Evolutionary conservation across 2,888 invertebrate genomes (phyloP), one percentile per base, ranked within the genome.

Genomic region (Elmis aenea): DNA sequence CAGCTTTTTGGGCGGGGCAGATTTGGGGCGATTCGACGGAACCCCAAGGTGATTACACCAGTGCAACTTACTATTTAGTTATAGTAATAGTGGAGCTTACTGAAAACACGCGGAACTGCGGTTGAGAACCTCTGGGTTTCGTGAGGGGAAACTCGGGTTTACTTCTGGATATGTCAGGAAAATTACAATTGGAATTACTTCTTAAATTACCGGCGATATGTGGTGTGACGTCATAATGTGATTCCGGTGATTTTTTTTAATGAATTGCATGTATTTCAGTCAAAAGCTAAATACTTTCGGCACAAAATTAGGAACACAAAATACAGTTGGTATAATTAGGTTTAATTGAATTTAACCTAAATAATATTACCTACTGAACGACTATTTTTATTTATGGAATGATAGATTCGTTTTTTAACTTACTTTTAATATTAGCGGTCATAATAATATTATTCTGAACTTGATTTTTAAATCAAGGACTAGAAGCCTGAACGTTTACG

Each of bases 41-140:
- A 44, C 43, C 43, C 46, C 35, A 38, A 46, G 41, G 47, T 47
- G 35, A 18, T 20, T 18, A 10, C 35, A 13, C 31, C 45, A 36
- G 42, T 26, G 31, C 32, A 32, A 32, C 31, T 35, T 25, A 26
- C 13, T 3, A 10, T 13, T 26, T 29, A 21, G 4, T 9, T n/a
- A 26, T 22, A 27, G n/a, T 18, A 11, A 13, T 20, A 11, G 10
- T 22, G 14, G 25, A 24, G 9, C n/a, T 28, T 25, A 21, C 5
- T 9, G 13, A 23, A 28, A 28, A 15, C 20, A 10, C 35, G 25
- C 13, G 33, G 32, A 24, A 33, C 11, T 26, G 18, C 8, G 5
- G 18, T 18, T 18, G 18, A 8, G 18, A 8, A 18, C 18, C 18
- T 5, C 18, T 18, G 18, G 18, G 5, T 8, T 8, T 18, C 8